A percentile compares a stretch with the other conserved stretches of the same genome.
phyloP scores from a whole-genome alignment of 2,888 invertebrate species.

The Apocheima hispidaria region DNA sequence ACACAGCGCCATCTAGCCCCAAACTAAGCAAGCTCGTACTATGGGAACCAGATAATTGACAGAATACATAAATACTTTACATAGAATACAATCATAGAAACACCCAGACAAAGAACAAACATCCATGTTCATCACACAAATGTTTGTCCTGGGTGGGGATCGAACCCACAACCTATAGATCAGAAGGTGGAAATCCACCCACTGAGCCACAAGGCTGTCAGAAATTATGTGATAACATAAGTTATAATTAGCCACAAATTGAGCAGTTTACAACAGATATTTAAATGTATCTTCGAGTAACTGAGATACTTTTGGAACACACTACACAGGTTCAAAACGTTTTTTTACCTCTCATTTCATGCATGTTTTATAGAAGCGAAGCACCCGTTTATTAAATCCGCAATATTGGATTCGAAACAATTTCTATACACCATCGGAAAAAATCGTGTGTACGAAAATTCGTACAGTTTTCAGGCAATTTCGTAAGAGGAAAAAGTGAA shows the following conservation, averaged over 20 bases:
- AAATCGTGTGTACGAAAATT: slow-evolving; percentile 23
- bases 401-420: slow-evolving; percentile 28
- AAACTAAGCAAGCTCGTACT: no score
- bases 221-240: no score
- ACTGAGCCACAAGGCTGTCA: no score
- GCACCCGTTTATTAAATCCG: slow-evolving; percentile 27
- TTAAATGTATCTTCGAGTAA: neutral
- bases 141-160: no score
- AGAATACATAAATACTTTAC: no score
- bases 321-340: slow-evolving; percentile 3
- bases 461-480: slow-evolving; percentile 30
- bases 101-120: no score
- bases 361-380: slow-evolving; percentile 11
- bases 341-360: slow-evolving; percentile 8
- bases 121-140: no score
- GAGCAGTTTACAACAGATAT: neutral
- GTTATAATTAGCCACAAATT: neutral
- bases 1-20: no score
- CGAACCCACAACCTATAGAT: no score
- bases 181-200: no score
- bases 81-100: no score
- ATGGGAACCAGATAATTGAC: no score
- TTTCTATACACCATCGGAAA: slow-evolving; percentile 24
- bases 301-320: neutral
- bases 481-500: slow-evolving; percentile 36